Percentiles rank a stretch among this genome's conserved stretches.
Conservation (phyloP, 2,888 invertebrate species). For the Nymphalis c-album region DNA sequence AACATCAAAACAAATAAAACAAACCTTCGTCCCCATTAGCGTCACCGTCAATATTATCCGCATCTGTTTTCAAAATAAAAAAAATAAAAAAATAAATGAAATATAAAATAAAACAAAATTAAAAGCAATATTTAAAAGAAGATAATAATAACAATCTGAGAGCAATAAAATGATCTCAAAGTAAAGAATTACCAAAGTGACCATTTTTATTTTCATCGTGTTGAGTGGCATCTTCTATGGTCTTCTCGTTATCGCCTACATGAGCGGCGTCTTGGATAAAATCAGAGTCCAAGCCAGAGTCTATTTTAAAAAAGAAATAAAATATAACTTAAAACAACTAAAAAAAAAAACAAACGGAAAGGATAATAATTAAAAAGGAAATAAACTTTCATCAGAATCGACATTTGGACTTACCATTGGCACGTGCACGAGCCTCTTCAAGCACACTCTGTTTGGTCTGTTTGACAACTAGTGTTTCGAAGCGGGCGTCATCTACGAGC, state of each 20-base stretch:
- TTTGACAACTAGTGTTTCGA: slow-evolving; percentile 97
- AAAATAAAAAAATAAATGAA: slow-evolving; percentile 46
- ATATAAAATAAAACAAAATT: slow-evolving; percentile 34
- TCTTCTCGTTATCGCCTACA: slow-evolving; percentile 71
- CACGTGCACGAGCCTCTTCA: slow-evolving; percentile 93
- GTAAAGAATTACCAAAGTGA: slow-evolving; percentile 77
- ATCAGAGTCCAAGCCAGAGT: slow-evolving; percentile 84
- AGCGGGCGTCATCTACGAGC: slow-evolving; percentile 98
- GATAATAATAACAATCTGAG: slow-evolving; percentile 30
- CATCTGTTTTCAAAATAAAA: slow-evolving; percentile 56
- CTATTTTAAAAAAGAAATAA: slow-evolving; percentile 56
- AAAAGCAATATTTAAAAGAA: slow-evolving; percentile 34
- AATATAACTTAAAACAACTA: slow-evolving; percentile 18
- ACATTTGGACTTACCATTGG: slow-evolving; percentile 85
- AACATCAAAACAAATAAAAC: slow-evolving; percentile 38
- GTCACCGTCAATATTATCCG: slow-evolving; percentile 69
- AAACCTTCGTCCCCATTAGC: slow-evolving; percentile 71
- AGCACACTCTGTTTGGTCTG: slow-evolving; percentile 96
- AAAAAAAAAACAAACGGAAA: slow-evolving; percentile 43
- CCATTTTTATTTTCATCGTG: slow-evolving; percentile 78
- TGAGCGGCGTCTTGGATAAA: slow-evolving; percentile 81
- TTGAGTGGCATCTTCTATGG: slow-evolving; percentile 71
- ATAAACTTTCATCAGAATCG: background rate
- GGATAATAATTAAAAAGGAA: slow-evolving; percentile 41
- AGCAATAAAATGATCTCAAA: slow-evolving; percentile 30